These are phyloP conservation scores for Hapalemur alaotrensis DNA, from an alignment of 2,797 vertebrate species.

Conservation along the genomic window DNA sequence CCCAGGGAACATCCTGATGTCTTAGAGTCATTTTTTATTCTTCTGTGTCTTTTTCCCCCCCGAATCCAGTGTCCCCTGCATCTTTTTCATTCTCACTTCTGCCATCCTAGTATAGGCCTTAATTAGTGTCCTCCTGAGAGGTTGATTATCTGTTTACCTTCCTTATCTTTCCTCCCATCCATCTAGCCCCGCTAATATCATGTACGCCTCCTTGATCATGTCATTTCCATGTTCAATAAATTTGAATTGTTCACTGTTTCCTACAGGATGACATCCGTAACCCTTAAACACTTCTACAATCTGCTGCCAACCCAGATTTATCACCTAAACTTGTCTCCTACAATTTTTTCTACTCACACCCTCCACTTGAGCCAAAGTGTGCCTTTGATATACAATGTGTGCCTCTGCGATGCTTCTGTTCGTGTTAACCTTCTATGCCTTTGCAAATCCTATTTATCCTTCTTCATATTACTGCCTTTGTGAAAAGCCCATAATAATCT, in stretches of 20 bases:
- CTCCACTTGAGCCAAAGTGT: not conserved
- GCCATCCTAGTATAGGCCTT: not conserved
- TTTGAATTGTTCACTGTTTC: constrained; percentile 18
- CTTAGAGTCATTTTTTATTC: not conserved
- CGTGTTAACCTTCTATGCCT: not conserved
- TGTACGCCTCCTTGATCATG: not conserved
- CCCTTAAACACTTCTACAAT: not conserved
- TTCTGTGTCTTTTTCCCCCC: not conserved
- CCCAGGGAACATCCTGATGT: not conserved
- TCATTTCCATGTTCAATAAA: not conserved
- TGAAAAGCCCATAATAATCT: constrained; percentile 20
- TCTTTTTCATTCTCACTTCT: constrained; percentile 14
- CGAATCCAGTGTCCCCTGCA: not conserved
- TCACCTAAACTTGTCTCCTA: not conserved
- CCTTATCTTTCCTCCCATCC: not conserved
- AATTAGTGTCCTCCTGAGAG: not conserved
- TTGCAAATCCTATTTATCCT: constrained; percentile 11
- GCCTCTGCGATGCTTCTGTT: not conserved
- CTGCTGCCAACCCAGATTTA: not conserved
- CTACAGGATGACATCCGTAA: not conserved
- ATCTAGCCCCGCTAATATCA: not conserved
- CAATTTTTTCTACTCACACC: not conserved
- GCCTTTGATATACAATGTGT: not conserved
- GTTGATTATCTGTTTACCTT: not conserved
- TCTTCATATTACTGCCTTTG: not conserved